Percentiles rank a stretch among this genome's conserved stretches.
Conservation (phyloP, 2,113 vertebrate species). For the Elaphurus davidianus region DNA sequence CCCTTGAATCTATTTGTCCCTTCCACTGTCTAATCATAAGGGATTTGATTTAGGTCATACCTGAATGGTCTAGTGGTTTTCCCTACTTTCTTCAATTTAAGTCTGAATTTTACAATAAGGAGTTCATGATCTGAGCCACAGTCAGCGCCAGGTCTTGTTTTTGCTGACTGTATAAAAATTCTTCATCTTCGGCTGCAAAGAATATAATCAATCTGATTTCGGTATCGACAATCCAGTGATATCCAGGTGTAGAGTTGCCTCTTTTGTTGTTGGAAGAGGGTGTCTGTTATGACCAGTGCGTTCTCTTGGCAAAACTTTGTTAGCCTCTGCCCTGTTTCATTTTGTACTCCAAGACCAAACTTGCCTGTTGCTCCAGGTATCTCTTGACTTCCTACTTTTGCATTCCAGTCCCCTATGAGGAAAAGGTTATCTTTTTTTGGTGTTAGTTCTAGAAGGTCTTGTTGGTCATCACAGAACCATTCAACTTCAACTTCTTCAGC, state of each 20-base stretch:
- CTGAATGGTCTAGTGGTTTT: not conserved
- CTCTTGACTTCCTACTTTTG: not conserved
- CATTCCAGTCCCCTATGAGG: not conserved
- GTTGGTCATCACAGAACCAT: not conserved
- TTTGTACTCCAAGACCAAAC: not conserved
- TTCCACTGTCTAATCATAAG: not conserved
- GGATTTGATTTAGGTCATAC: not conserved
- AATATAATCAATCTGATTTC: not conserved
- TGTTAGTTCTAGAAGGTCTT: not conserved
- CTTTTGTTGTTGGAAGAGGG: not conserved
- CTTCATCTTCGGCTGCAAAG: not conserved
- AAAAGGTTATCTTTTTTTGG: not conserved
- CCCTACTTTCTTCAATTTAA: not conserved
- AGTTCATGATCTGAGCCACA: not conserved
- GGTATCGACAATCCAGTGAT: not conserved
- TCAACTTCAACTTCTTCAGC: not conserved
- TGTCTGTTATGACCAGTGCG: not conserved
- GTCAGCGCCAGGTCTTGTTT: not conserved
- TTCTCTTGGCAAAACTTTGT: not conserved
- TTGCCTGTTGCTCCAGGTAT: not conserved
- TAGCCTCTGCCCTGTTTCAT: not conserved
- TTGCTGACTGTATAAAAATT: not conserved
- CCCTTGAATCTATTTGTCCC: not conserved
- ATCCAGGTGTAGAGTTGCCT: not conserved
- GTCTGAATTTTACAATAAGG: too few species aligned